Conservation (phyloP, 2,113 vertebrate genomes). For the Chrysochloris asiatica region DNA sequence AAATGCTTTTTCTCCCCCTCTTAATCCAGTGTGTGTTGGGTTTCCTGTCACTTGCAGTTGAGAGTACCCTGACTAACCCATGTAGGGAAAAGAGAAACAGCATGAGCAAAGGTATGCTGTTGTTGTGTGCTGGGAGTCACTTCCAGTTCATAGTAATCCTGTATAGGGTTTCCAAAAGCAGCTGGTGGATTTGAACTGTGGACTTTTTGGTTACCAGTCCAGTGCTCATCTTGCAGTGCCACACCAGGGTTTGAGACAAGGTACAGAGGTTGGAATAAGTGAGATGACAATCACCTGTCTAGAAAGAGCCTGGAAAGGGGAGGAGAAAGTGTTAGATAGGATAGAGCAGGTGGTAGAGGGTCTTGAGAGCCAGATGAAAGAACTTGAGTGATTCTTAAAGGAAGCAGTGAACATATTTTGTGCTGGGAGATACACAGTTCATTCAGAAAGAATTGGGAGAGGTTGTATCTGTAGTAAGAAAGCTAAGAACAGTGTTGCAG, state of each 20-base stretch:
- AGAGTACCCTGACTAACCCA: background rate
- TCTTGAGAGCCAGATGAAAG: background rate
- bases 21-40: background rate
- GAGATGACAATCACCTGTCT: too few species aligned
- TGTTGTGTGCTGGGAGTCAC: background rate
- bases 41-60: background rate
- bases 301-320: background rate
- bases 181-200: too few species aligned
- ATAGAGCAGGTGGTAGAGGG: too few species aligned
- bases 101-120: background rate
- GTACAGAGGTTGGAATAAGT: too few species aligned
- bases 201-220: too few species aligned
- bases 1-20: background rate
- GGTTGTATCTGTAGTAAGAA: background rate
- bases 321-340: background rate
- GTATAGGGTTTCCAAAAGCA: too few species aligned
- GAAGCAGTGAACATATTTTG: too few species aligned
- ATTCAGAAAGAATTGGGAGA: background rate
- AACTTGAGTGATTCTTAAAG: too few species aligned
- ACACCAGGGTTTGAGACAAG: too few species aligned
- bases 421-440: background rate
- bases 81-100: background rate
- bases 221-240: too few species aligned
- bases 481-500: background rate
- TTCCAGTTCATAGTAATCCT: too few species aligned